Evolutionary conservation across 2,888 invertebrate genomes (phyloP).

Genomic region (Chesias legatella): DNA sequence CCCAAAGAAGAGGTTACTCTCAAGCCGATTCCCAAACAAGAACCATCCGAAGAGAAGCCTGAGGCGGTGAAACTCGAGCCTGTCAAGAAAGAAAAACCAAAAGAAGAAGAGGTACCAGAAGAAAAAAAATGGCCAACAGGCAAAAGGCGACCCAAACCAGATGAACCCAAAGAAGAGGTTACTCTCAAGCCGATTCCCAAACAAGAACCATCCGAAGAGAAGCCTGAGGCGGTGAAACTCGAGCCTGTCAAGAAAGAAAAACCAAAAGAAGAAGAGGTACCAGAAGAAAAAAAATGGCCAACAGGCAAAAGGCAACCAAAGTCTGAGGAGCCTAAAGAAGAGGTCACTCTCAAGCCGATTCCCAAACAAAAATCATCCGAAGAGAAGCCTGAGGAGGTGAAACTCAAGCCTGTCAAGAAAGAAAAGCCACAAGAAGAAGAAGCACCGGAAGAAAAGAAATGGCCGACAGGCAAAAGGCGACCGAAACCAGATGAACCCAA

Average conservation of each 20-base stretch:
- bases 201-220: slow-evolving; percentile 35
- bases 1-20: slow-evolving; percentile 38
- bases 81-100: slow-evolving; percentile 35
- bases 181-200: slow-evolving; percentile 60
- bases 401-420: slow-evolving; percentile 46
- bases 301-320: slow-evolving; percentile 45
- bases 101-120: slow-evolving; percentile 39
- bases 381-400: slow-evolving; percentile 65
- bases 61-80: slow-evolving; percentile 66
- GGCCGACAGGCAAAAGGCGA: slow-evolving; percentile 48
- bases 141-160: slow-evolving; percentile 27
- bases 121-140: slow-evolving; percentile 52
- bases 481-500: slow-evolving; percentile 40
- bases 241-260: slow-evolving; percentile 34
- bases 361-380: slow-evolving; percentile 52
- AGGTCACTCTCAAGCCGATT: slow-evolving; percentile 69
- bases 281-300: slow-evolving; percentile 40
- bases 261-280: slow-evolving; percentile 36
- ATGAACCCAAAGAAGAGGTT: slow-evolving; percentile 2
- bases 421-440: slow-evolving; percentile 50
- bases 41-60: slow-evolving; percentile 42
- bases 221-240: slow-evolving; percentile 37
- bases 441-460: slow-evolving; percentile 21
- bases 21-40: slow-evolving; percentile 36
- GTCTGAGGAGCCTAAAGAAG: slow-evolving; percentile 49